phyloP scores from a whole-genome alignment of 2,888 invertebrate species.

The Eudasyphora cyanicolor region DNA sequence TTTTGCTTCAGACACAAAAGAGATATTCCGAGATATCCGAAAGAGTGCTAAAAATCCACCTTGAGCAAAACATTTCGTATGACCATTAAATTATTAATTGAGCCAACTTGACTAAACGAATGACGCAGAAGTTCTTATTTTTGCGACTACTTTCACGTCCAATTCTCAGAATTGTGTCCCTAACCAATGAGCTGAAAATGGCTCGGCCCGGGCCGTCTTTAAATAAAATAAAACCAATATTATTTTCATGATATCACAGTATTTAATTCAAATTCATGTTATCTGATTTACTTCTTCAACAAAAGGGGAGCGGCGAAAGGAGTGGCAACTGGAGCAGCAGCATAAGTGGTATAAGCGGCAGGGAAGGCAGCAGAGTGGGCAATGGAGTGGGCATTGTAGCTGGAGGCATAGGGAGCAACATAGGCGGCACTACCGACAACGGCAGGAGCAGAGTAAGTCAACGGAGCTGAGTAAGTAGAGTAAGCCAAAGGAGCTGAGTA shows the following conservation, averaged over 20 bases:
- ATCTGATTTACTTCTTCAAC: constrained; percentile 32
- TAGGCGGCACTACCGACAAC: constrained; percentile 75
- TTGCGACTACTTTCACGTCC: too few relatives aligned
- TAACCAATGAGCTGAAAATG: too few relatives aligned
- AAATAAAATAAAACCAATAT: not conserved
- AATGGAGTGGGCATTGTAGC: constrained; percentile 72
- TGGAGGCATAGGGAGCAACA: constrained; percentile 75
- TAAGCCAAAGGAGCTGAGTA: constrained; percentile 60
- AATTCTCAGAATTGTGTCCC: too few relatives aligned
- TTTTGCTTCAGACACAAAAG: too few relatives aligned
- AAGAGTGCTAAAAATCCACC: too few relatives aligned
- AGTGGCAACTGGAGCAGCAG: constrained; percentile 56
- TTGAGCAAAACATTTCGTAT: too few relatives aligned
- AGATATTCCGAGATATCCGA: too few relatives aligned
- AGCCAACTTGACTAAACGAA: too few relatives aligned
- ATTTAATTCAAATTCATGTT: constrained; percentile 34
- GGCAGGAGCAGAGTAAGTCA: constrained; percentile 69
- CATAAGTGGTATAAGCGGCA: constrained; percentile 70
- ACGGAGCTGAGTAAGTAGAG: constrained; percentile 47
- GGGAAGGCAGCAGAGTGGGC: constrained; percentile 76
- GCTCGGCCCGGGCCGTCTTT: too few relatives aligned
- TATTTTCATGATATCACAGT: not conserved
- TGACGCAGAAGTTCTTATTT: too few relatives aligned
- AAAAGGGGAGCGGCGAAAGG: constrained; percentile 59
- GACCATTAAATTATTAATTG: too few relatives aligned